These are phyloP conservation scores for Ectobius pallidus DNA, from an alignment of 2,888 invertebrate species.

Conservation along the genomic window DNA sequence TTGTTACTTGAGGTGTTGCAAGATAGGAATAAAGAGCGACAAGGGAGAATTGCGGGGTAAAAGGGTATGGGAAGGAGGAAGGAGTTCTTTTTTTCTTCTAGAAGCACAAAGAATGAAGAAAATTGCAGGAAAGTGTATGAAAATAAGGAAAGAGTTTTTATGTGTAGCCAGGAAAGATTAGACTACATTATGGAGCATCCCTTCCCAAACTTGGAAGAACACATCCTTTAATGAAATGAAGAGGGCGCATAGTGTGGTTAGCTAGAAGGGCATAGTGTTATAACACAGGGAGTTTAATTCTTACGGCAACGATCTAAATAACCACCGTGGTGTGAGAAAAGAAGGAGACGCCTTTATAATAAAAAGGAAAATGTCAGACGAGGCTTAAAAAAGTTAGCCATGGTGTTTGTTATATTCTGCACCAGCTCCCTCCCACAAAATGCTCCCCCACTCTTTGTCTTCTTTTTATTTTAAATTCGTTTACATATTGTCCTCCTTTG, in stretches of 20 bases:
- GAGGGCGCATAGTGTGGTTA: conserved; percentile 28
- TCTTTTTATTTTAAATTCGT: conserved; percentile 39
- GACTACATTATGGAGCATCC: conserved; percentile 36
- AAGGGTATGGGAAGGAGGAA: not conserved
- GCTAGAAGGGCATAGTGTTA: conserved; percentile 9
- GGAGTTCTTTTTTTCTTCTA: conserved; percentile 12
- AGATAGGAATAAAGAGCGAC: conserved; percentile 39
- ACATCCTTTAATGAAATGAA: conserved; percentile 42
- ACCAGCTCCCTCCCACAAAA: not conserved
- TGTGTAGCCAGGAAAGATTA: conserved; percentile 34
- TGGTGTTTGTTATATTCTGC: conserved; percentile 27
- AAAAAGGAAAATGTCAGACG: conserved; percentile 34
- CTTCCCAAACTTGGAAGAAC: conserved; percentile 28
- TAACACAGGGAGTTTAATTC: conserved; percentile 36
- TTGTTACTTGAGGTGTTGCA: conserved; percentile 38
- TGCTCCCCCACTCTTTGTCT: conserved; percentile 7
- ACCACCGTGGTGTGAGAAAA: not conserved
- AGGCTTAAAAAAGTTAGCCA: conserved; percentile 39
- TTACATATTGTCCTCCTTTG: conserved; percentile 40
- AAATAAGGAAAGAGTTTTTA: conserved; percentile 27
- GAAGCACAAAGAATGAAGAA: conserved; percentile 26
- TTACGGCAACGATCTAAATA: conserved; percentile 38
- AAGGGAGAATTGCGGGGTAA: conserved; percentile 25
- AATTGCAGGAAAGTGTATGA: conserved; percentile 30
- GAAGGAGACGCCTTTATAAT: conserved; percentile 3